phyloP scores from a whole-genome alignment of 2,888 invertebrate genomes.

The Macroteleia sp. region DNA sequence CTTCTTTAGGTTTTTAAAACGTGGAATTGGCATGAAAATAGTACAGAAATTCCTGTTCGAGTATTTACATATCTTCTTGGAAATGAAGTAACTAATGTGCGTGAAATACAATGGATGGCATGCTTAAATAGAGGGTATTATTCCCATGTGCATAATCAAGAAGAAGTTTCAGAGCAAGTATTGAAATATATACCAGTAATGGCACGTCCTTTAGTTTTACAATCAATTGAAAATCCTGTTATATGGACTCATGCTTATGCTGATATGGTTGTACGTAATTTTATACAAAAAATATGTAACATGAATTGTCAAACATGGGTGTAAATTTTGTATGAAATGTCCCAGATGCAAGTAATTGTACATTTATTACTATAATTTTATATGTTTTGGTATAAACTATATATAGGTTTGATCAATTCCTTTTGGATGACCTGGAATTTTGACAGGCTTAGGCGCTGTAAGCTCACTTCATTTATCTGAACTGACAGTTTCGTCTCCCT shows the following conservation, averaged over 20 bases:
- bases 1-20: constrained; percentile 87
- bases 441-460: no score
- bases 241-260: constrained; percentile 98
- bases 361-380: no score
- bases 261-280: constrained; percentile 93
- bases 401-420: no score
- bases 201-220: constrained; percentile 92
- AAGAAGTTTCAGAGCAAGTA: constrained; percentile 98
- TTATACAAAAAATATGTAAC: no score
- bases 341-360: no score
- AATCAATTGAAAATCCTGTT: constrained; percentile 89
- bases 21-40: constrained; percentile 91
- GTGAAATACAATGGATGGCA: constrained; percentile 96
- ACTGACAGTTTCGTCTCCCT: no score
- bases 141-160: constrained; percentile 96
- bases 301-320: no score
- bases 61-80: constrained; percentile 98
- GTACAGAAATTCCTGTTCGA: constrained; percentile 91
- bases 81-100: constrained; percentile 94
- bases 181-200: constrained; percentile 98
- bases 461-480: no score
- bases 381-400: no score
- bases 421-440: no score
- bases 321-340: no score
- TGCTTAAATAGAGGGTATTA: constrained; percentile 98